A percentile compares a stretch with the other conserved stretches of the same genome.
These are phyloP conservation scores for Toxonevra muliebris DNA, from an alignment of 2,888 invertebrate genomes.

Conservation along the genomic window DNA sequence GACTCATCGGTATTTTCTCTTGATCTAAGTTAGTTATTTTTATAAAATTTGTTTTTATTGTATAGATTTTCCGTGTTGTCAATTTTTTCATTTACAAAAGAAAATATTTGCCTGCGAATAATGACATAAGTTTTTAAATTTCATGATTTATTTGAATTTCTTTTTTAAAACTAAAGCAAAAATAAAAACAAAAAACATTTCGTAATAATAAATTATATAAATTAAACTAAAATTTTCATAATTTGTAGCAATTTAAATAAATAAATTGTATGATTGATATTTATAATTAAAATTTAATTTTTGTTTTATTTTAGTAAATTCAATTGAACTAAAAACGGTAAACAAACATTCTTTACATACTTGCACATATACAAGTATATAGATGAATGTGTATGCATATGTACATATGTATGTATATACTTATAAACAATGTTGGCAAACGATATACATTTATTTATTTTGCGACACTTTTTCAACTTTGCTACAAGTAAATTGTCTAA, in stretches of 20 bases:
- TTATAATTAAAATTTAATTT: slow-evolving; percentile 47
- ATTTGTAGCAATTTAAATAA: slow-evolving; percentile 13
- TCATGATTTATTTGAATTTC: too few species aligned
- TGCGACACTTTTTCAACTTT: neutral
- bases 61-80: slow-evolving; percentile 11
- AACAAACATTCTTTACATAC: slow-evolving; percentile 5
- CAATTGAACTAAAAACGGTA: slow-evolving; percentile 59
- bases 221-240: slow-evolving; percentile 15
- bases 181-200: neutral
- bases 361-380: neutral
- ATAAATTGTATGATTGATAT: slow-evolving; percentile 28
- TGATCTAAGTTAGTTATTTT: too few species aligned
- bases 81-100: neutral
- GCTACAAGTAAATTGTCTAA: neutral
- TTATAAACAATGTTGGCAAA: neutral
- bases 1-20: too few species aligned
- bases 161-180: too few species aligned
- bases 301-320: slow-evolving; percentile 45
- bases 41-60: neutral
- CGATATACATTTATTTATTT: neutral
- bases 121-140: too few species aligned
- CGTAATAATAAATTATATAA: slow-evolving; percentile 12
- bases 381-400: too few species aligned
- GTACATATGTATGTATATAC: neutral
- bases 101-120: slow-evolving; percentile 5